Evolutionary conservation across 2,113 vertebrate species (phyloP), one percentile per base, ranked within the genome.

Genomic region (Pelecanoides urinatrix): DNA sequence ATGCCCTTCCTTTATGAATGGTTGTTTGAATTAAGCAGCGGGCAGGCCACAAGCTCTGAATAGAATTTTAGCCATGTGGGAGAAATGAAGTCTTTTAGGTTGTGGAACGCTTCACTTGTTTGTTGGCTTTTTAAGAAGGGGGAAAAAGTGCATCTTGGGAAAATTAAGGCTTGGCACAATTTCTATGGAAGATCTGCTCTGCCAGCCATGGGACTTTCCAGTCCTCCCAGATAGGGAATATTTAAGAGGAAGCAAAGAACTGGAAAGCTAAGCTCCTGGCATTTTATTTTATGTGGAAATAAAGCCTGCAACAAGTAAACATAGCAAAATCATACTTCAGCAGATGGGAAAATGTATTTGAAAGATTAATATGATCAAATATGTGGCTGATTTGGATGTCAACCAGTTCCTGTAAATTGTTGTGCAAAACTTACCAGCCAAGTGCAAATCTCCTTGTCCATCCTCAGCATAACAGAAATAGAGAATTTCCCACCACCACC

Each of bases 271-370:
- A 22, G 20, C 55, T 80, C 72, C 80, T 86, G 52, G 68, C 42
- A 71, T 76, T 96, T 88, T 66, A 36, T 91, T 91, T 91, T 78
- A 53, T 42, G 40, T 76, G 53, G 61, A 71, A 92, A 71, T 82
- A 92, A 96, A 90, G 20, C 53, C 66, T 73, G 42, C 72, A 94
- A 68, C 27, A 58, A 92, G 62, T 79, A 94, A 93, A 93, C 73
- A n/a, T n/a, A 70, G 45, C 50, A 90, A 82, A 90, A 63, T 38
- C 53, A 61, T 76, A 50, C 12, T 92, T 87, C 5, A 94, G 63
- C 78, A 94, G 92, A 73, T 77, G 78, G 55, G 44, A 36, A 86
- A 88, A 72, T 40, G 38, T 45, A 55, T 61, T 52, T 56, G 71
- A 88, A 91, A 25, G 29, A 80, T 90, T 75, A 40, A 32, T 79